Conservation (phyloP, 2,888 invertebrate genomes). For the Hirtodrosophila confusa region DNA sequence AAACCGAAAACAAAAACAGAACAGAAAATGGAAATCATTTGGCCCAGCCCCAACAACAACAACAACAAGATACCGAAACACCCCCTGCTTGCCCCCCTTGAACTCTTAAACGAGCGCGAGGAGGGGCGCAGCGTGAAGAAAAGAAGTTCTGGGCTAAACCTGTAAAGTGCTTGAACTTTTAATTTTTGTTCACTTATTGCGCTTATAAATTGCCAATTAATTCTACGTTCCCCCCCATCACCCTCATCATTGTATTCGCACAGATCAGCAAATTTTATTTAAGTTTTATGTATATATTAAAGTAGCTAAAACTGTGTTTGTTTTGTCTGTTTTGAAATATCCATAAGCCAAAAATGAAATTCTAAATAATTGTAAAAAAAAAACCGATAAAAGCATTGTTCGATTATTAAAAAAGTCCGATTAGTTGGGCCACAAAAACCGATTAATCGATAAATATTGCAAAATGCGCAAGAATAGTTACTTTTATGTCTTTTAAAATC, state of each 20-base stretch:
- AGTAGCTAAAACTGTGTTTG: too few species aligned
- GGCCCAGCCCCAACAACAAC: constrained; percentile 19
- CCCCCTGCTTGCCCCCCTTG: background rate
- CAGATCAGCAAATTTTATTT: constrained; percentile 23
- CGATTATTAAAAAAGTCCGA: too few species aligned
- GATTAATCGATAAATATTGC: too few species aligned
- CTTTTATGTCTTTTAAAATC: too few species aligned
- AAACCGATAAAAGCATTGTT: too few species aligned
- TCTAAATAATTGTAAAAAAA: too few species aligned
- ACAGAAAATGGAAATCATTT: constrained; percentile 38
- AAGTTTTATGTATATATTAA: background rate
- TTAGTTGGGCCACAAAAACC: too few species aligned
- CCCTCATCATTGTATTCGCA: constrained; percentile 10
- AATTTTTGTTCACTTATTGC: constrained; percentile 31
- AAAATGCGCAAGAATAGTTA: too few species aligned
- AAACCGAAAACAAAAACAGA: constrained; percentile 20
- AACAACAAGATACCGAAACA: constrained; percentile 15
- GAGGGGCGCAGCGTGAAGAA: background rate
- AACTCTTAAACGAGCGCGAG: too few species aligned
- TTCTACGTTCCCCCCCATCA: constrained; percentile 11
- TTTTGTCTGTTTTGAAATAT: too few species aligned
- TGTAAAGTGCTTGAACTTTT: constrained; percentile 67
- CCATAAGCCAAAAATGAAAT: too few species aligned
- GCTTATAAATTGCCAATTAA: constrained; percentile 53
- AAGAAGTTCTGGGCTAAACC: constrained; percentile 44